phyloP scores from a whole-genome alignment of 2,113 vertebrate genomes.

The Cariama cristata region DNA sequence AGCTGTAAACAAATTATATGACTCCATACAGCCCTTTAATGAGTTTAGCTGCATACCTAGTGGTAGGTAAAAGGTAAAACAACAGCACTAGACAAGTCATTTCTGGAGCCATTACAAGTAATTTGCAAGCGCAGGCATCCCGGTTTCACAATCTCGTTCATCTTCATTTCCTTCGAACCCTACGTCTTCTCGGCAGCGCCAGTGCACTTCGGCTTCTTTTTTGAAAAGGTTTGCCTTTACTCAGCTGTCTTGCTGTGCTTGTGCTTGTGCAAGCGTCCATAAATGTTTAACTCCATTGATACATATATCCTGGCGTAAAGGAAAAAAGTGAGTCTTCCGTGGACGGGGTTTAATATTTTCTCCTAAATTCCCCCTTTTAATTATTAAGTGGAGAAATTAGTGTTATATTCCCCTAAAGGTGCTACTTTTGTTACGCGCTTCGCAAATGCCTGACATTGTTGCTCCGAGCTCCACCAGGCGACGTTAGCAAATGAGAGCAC shows the following conservation, averaged over 20 bases:
- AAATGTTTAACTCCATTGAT: slow-evolving; percentile 7
- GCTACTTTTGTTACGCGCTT: background rate
- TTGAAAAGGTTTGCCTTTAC: background rate
- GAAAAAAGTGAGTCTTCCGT: background rate
- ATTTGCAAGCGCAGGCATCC: slow-evolving; percentile 20
- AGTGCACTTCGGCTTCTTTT: background rate
- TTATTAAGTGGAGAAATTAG: background rate
- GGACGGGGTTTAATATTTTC: background rate
- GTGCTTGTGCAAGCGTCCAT: background rate
- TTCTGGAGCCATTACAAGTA: slow-evolving; percentile 23
- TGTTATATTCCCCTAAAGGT: background rate
- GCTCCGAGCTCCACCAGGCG: background rate
- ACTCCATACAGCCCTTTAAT: background rate
- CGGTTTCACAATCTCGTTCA: slow-evolving; percentile 20
- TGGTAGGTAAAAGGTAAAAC: slow-evolving; percentile 55
- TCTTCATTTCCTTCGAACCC: background rate
- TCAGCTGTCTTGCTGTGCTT: background rate
- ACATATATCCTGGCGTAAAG: background rate
- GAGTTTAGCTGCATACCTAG: slow-evolving; percentile 3
- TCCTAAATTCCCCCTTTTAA: background rate
- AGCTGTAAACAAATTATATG: slow-evolving; percentile 17
- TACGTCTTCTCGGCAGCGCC: background rate
- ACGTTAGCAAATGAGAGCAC: background rate
- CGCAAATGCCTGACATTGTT: background rate
- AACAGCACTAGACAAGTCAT: slow-evolving; percentile 27